A percentile compares a stretch with the other conserved stretches of the same genome.
phyloP scores from a whole-genome alignment of 2,113 vertebrate species.

The Odobenus rosmarus region DNA sequence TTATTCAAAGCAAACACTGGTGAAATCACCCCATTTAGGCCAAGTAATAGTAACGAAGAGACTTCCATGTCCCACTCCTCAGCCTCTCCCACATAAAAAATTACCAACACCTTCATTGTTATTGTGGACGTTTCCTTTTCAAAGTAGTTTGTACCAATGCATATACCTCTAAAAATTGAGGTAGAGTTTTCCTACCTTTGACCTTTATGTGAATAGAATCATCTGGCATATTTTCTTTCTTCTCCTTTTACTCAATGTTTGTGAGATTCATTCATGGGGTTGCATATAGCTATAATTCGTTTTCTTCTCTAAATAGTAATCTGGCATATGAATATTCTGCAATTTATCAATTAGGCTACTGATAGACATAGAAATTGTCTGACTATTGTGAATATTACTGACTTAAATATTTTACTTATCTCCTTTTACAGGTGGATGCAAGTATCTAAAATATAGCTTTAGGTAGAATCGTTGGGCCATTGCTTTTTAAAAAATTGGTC shows the following conservation, averaged over 20 bases:
- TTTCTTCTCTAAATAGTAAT: background rate
- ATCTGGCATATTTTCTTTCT: background rate
- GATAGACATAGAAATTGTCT: background rate
- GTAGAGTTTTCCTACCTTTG: background rate
- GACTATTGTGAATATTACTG: background rate
- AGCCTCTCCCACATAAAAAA: background rate
- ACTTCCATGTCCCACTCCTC: background rate
- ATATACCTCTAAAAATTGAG: background rate
- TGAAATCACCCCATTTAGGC: background rate
- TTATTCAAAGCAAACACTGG: constrained; percentile 5
- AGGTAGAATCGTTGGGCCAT: background rate
- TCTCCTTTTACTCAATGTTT: background rate
- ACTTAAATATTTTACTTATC: background rate
- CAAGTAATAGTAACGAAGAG: background rate
- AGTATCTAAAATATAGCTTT: background rate
- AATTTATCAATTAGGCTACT: background rate
- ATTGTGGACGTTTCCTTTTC: background rate
- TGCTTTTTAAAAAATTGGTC: background rate
- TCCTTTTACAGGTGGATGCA: background rate
- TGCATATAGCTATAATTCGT: background rate
- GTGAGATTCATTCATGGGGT: background rate
- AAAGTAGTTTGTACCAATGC: background rate
- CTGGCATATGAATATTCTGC: background rate
- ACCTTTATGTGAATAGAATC: background rate
- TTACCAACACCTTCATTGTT: background rate